phyloP scores from a whole-genome alignment of 1,140 invertebrate genomes.

The Diabrotica virgifera region DNA sequence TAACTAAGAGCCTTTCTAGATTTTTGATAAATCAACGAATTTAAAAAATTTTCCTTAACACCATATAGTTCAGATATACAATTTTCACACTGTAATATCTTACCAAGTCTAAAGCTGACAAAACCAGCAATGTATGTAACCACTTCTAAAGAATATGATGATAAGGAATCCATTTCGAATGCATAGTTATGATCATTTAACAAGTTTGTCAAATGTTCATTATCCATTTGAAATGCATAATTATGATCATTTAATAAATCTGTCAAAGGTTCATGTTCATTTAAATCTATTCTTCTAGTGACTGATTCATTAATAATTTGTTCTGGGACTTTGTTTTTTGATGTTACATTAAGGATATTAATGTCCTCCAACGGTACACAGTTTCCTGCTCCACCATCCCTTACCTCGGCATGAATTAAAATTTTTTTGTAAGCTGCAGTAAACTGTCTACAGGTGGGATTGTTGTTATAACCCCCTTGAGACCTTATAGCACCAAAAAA shows the following conservation, averaged over 20 bases:
- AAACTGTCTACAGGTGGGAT: conserved; percentile 43
- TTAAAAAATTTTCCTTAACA: too few species aligned
- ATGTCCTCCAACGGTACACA: not conserved
- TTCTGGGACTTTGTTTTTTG: not conserved
- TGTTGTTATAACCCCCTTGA: conserved; percentile 45
- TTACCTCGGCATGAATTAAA: not conserved
- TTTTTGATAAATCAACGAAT: too few species aligned
- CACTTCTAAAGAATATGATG: too few species aligned
- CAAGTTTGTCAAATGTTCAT: too few species aligned
- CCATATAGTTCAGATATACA: too few species aligned
- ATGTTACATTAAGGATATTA: not conserved
- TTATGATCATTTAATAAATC: not conserved
- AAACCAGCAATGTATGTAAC: too few species aligned
- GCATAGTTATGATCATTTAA: too few species aligned
- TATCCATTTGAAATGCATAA: not conserved
- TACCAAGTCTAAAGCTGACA: too few species aligned
- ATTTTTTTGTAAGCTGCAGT: conserved; percentile 29
- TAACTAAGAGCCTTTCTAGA: too few species aligned
- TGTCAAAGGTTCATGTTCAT: not conserved
- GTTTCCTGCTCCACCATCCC: not conserved
- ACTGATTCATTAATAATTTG: not conserved
- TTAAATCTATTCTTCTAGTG: not conserved
- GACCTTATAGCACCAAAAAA: conserved; percentile 42
- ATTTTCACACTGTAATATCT: too few species aligned
- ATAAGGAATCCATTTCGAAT: too few species aligned